These are phyloP conservation scores for Apeltes quadracus DNA, from an alignment of 2,113 vertebrate genomes.

Conservation along the genomic window DNA sequence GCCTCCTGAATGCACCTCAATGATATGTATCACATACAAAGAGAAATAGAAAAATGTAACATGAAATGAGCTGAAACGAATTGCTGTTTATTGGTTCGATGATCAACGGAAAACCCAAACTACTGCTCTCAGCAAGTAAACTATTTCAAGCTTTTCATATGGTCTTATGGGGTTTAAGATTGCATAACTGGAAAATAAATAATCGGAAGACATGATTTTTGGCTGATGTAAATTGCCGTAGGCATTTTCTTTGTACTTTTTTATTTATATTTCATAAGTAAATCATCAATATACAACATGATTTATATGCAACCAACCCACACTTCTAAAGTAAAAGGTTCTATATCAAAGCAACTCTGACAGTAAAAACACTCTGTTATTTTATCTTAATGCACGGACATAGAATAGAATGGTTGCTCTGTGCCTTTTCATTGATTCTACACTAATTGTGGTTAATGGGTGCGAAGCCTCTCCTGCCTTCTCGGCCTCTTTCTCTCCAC, in stretches of 20 bases:
- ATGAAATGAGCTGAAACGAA: neutral
- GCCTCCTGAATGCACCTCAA: too few relatives aligned
- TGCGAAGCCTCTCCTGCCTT: constrained; percentile 21
- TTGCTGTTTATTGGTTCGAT: neutral
- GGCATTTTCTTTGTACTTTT: neutral
- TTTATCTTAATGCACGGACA: neutral
- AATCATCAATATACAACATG: neutral
- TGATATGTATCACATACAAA: neutral
- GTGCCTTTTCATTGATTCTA: neutral
- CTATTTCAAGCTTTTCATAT: neutral
- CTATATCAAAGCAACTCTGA: constrained; percentile 3
- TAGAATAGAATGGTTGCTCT: neutral
- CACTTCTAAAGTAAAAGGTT: neutral
- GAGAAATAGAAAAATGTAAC: neutral
- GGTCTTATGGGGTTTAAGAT: neutral
- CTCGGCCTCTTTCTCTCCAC: neutral
- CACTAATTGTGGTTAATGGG: constrained; percentile 24
- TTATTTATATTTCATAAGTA: neutral
- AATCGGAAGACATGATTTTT: neutral
- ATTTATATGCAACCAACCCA: neutral
- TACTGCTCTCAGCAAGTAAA: neutral
- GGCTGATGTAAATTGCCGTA: neutral
- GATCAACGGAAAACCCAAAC: neutral
- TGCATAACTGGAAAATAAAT: neutral
- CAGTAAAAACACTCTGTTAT: neutral